A percentile compares a stretch with the other conserved stretches of the same genome.
phyloP scores from a whole-genome alignment of 2,888 invertebrate genomes.

The Leucophora obtusa region DNA sequence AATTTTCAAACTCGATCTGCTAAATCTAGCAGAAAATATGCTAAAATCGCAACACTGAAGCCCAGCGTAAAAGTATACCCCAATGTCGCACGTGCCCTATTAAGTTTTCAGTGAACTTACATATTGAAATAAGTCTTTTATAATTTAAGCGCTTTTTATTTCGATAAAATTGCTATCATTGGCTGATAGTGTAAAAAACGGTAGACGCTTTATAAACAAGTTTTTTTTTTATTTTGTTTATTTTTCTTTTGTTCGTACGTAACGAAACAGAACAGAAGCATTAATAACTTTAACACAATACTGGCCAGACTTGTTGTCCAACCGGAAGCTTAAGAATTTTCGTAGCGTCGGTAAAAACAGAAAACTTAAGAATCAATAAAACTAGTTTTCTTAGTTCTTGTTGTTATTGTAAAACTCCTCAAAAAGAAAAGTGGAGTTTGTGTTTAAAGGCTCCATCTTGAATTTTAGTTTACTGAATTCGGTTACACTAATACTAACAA shows the following conservation, averaged over 20 bases:
- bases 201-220: slow-evolving; percentile 44
- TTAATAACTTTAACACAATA: slow-evolving; percentile 55
- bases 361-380: slow-evolving; percentile 34
- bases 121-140: no score
- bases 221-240: slow-evolving; percentile 37
- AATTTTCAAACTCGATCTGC: no score
- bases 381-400: slow-evolving; percentile 29
- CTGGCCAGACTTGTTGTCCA: slow-evolving; percentile 61
- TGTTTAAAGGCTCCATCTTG: slow-evolving; percentile 55
- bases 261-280: slow-evolving; percentile 64
- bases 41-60: no score
- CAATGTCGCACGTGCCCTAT: no score
- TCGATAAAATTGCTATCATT: not conserved
- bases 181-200: not conserved
- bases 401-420: slow-evolving; percentile 29
- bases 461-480: slow-evolving; percentile 47
- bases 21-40: no score
- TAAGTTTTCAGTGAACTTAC: no score
- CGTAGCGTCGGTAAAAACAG: slow-evolving; percentile 59
- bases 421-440: slow-evolving; percentile 39
- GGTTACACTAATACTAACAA: not conserved
- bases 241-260: slow-evolving; percentile 49
- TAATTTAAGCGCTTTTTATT: not conserved
- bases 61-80: no score
- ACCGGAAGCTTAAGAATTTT: slow-evolving; percentile 63